phyloP scores from a whole-genome alignment of 1,140 invertebrate species.

The Drosophila sp. region DNA sequence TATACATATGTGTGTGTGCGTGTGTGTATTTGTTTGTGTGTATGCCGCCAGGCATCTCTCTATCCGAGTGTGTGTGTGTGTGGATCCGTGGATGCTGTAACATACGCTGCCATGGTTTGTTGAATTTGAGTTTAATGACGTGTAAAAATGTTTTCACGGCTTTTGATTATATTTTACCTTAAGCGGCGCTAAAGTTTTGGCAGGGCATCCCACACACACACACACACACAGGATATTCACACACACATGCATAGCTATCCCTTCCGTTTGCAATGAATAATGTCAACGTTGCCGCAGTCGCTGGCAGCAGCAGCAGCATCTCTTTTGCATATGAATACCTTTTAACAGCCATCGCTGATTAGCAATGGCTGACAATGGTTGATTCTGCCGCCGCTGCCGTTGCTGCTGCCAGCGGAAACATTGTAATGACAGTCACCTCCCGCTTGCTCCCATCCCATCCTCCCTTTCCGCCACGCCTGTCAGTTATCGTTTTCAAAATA shows the following conservation, averaged over 20 bases:
- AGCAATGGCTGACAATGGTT: constrained; percentile 71
- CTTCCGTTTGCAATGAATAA: constrained; percentile 80
- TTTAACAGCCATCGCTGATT: constrained; percentile 69
- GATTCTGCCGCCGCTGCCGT: constrained; percentile 38
- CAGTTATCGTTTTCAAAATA: constrained; percentile 78
- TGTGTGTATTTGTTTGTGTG: constrained; percentile 31
- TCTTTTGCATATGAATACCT: constrained; percentile 78
- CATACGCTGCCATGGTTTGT: constrained; percentile 74
- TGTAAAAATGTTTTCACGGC: constrained; percentile 82
- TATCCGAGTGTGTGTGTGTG: constrained; percentile 15
- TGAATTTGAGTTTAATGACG: constrained; percentile 82
- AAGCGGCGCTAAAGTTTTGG: constrained; percentile 68
- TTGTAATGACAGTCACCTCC: constrained; percentile 70
- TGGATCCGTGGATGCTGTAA: constrained; percentile 61
- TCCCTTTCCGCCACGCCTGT: constrained; percentile 32
- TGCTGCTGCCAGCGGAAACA: constrained; percentile 56
- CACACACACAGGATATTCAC: neutral
- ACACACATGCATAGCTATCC: constrained; percentile 47
- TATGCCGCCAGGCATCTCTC: constrained; percentile 28
- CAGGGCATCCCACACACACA: constrained; percentile 14
- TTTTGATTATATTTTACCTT: constrained; percentile 82
- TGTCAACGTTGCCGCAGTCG: constrained; percentile 32
- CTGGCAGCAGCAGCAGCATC: constrained; percentile 16
- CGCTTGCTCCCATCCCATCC: constrained; percentile 5
- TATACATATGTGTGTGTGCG: neutral